These are phyloP conservation scores for Mobula hypostoma DNA, from an alignment of 2,113 vertebrate species.

Conservation along the genomic window DNA sequence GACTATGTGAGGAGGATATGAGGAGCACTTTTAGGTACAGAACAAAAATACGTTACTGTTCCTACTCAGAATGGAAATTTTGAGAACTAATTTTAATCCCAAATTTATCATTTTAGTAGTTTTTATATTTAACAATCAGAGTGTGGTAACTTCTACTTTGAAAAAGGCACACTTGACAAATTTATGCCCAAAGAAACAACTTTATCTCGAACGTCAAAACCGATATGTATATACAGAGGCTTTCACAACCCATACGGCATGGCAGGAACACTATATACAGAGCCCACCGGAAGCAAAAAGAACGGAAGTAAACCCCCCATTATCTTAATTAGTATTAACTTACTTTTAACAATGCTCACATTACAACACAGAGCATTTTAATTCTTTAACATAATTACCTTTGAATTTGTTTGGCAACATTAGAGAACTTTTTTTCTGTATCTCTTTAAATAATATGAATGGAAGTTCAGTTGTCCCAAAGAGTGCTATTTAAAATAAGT, in stretches of 20 bases:
- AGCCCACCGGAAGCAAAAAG: no score
- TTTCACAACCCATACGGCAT: no score
- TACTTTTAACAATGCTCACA: no score
- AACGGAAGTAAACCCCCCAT: no score
- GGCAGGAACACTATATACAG: no score
- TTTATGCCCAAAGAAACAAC: no score
- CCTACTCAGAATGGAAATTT: no score
- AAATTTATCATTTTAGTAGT: background rate
- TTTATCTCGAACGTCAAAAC: no score
- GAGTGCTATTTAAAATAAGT: background rate
- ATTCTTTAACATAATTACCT: background rate
- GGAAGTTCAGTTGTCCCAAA: background rate
- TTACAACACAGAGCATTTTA: background rate
- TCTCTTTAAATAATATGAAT: background rate
- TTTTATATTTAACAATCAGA: background rate
- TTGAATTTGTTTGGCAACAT: background rate
- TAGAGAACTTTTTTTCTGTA: background rate
- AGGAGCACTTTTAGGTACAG: background rate
- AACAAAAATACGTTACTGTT: background rate
- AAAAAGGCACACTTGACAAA: no score
- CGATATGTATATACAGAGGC: no score
- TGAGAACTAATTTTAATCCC: background rate
- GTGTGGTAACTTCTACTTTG: no score
- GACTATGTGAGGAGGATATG: background rate
- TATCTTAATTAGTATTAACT: no score